Evolutionary conservation across 2,888 invertebrate genomes (phyloP).

Genomic region (Heliconius sara): DNA sequence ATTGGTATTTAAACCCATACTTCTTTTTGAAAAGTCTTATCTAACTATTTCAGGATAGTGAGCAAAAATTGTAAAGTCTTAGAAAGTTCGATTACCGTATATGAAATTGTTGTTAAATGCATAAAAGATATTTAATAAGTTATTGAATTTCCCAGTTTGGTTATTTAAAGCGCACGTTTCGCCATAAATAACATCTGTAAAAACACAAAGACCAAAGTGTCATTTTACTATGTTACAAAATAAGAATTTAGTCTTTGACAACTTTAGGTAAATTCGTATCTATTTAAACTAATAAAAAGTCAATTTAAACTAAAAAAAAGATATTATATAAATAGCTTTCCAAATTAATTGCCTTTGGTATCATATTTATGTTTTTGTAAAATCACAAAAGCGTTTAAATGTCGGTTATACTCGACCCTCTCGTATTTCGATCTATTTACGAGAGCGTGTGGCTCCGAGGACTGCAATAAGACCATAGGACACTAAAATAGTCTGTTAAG

Average conservation of each 20-base stretch:
- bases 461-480: constrained; percentile 56
- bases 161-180: no score
- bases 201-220: background rate
- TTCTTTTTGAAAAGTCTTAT: no score
- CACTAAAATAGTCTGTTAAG: constrained; percentile 60
- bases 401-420: background rate
- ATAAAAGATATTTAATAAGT: no score
- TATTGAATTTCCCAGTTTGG: no score
- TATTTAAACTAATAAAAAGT: no score
- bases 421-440: constrained; percentile 57
- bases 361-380: constrained; percentile 2
- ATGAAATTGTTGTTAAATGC: no score
- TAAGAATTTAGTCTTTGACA: background rate
- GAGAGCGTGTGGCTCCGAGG: constrained; percentile 56
- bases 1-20: no score
- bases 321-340: no score
- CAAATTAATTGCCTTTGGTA: background rate
- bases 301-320: no score
- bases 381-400: background rate
- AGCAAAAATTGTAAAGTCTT: no score
- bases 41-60: no score
- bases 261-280: background rate
- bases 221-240: background rate
- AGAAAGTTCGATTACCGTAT: no score
- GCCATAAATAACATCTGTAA: background rate